phyloP scores from a whole-genome alignment of 2,888 invertebrate species.

The Gasteruption jaculator region DNA sequence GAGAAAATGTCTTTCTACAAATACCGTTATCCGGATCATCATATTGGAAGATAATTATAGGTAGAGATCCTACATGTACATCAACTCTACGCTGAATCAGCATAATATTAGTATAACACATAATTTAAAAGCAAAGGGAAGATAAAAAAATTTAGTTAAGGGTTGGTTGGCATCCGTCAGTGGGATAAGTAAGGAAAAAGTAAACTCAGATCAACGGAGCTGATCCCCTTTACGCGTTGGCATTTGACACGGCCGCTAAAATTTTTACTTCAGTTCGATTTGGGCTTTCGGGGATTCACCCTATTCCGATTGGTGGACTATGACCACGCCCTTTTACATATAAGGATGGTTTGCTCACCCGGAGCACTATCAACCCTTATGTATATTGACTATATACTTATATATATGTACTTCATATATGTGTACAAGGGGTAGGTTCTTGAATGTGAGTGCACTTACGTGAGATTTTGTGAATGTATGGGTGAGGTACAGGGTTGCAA shows the following conservation, averaged over 20 bases:
- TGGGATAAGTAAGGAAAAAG: slow-evolving; percentile 36
- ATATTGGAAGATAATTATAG: too few species aligned
- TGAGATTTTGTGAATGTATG: too few species aligned
- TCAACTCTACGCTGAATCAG: too few species aligned
- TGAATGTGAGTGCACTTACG: too few species aligned
- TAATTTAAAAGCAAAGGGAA: too few species aligned
- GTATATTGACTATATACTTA: slow-evolving; percentile 36
- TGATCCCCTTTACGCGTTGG: slow-evolving; percentile 40
- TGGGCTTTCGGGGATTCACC: slow-evolving; percentile 39
- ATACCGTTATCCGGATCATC: too few species aligned
- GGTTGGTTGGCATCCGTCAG: too few species aligned
- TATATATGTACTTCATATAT: slow-evolving; percentile 31
- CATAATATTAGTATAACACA: too few species aligned
- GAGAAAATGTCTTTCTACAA: too few species aligned
- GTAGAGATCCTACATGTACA: too few species aligned
- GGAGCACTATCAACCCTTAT: slow-evolving; percentile 44
- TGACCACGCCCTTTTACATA: slow-evolving; percentile 47
- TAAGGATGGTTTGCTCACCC: slow-evolving; percentile 41
- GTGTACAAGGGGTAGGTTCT: too few species aligned
- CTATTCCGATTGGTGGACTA: slow-evolving; percentile 42
- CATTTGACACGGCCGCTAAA: slow-evolving; percentile 47
- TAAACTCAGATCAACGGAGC: slow-evolving; percentile 41
- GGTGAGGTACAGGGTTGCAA: slow-evolving; percentile 20
- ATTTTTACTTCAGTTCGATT: slow-evolving; percentile 46
- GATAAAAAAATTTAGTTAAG: too few species aligned